Percentiles rank a stretch among this genome's conserved stretches.
Conservation (phyloP, 2,888 invertebrate species). For the Apoda limacodes region DNA sequence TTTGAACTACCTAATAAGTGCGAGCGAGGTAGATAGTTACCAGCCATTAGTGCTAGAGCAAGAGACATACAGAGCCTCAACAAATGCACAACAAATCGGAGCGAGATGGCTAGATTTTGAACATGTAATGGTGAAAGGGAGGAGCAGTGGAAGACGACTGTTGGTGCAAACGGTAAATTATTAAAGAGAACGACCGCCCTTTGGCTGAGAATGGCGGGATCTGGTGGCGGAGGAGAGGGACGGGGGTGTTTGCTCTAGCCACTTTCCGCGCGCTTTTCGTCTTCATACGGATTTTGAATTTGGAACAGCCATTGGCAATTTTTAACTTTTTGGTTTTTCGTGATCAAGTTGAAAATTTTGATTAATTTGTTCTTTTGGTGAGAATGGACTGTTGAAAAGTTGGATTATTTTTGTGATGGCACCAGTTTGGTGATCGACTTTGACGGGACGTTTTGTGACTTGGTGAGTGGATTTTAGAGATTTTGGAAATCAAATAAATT, state of each 20-base stretch:
- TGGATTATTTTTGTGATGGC: constrained; percentile 29
- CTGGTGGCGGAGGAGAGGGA: constrained; percentile 16
- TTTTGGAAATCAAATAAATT: too few relatives aligned
- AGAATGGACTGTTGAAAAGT: too few relatives aligned
- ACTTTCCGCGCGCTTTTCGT: constrained; percentile 53
- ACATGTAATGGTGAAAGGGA: constrained; percentile 29
- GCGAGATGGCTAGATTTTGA: constrained; percentile 27
- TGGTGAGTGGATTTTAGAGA: too few relatives aligned
- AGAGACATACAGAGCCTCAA: constrained; percentile 22
- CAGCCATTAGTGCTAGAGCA: not conserved
- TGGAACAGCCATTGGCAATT: constrained; percentile 32
- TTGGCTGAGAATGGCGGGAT: constrained; percentile 45
- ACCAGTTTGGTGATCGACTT: constrained; percentile 33
- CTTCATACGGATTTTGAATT: constrained; percentile 52
- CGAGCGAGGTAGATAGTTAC: constrained; percentile 26
- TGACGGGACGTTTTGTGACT: constrained; percentile 12
- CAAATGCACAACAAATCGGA: constrained; percentile 33
- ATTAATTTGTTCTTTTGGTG: too few relatives aligned
- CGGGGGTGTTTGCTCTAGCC: constrained; percentile 24
- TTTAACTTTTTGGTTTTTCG: too few relatives aligned
- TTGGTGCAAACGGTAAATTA: constrained; percentile 60
- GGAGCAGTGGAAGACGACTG: constrained; percentile 35
- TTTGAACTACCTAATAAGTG: constrained; percentile 49
- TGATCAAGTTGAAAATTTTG: too few relatives aligned
- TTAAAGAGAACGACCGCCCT: constrained; percentile 56